Evolutionary conservation across 2,797 vertebrate species (phyloP).

Genomic region (Acanthornis magna): DNA sequence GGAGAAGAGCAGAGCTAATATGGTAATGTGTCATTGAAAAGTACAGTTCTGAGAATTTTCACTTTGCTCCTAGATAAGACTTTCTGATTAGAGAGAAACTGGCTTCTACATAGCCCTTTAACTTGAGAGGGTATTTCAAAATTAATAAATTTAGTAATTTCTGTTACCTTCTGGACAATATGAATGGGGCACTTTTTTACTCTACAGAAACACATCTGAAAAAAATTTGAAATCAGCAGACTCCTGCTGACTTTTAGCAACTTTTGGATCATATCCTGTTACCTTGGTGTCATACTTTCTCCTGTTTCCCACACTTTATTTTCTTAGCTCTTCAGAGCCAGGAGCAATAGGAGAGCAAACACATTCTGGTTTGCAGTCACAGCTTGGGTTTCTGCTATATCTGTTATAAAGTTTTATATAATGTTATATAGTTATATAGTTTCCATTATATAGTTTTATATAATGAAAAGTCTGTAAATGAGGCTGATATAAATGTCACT

Average conservation of each 20-base stretch:
- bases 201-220: background rate
- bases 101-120: background rate
- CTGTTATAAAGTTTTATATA: background rate
- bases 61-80: background rate
- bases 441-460: background rate
- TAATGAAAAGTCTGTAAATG: background rate
- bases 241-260: background rate
- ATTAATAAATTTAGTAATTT: background rate
- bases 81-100: background rate
- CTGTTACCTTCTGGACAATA: background rate
- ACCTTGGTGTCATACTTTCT: background rate
- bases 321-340: background rate
- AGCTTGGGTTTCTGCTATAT: background rate
- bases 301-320: background rate
- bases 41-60: background rate
- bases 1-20: background rate
- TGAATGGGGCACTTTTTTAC: background rate
- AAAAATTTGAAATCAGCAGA: background rate
- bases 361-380: background rate
- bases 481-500: background rate
- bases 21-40: background rate
- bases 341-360: background rate
- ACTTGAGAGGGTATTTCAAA: background rate
- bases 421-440: background rate
- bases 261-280: background rate